phyloP scores from a whole-genome alignment of 2,797 vertebrate species.

The Ptychobarbus kaznakovi region DNA sequence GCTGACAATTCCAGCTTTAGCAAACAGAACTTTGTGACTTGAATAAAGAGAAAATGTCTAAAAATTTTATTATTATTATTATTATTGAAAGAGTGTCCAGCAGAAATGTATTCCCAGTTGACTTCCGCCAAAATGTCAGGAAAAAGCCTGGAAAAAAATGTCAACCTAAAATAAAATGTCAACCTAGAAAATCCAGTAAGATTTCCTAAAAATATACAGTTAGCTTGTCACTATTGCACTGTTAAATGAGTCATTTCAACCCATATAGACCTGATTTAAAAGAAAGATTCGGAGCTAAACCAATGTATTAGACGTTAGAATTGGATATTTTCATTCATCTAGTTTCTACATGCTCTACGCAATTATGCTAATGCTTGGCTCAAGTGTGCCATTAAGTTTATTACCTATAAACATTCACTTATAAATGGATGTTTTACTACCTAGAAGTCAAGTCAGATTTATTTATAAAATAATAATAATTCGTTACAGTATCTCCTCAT shows the following conservation, averaged over 20 bases:
- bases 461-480: too few species aligned
- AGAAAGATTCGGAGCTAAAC: not conserved
- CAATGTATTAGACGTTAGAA: not conserved
- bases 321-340: not conserved
- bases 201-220: not conserved
- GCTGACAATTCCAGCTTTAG: not conserved
- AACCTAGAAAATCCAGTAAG: not conserved
- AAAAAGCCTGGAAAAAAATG: not conserved
- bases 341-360: not conserved
- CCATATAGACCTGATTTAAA: not conserved
- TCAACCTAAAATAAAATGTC: not conserved
- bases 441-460: not conserved
- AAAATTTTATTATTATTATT: not conserved
- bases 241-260: too few species aligned
- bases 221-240: too few species aligned
- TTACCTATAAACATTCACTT: not conserved
- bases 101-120: not conserved
- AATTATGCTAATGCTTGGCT: not conserved
- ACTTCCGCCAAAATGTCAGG: not conserved
- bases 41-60: not conserved
- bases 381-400: not conserved
- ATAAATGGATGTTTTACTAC: not conserved
- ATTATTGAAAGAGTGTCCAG: not conserved
- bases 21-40: not conserved
- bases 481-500: too few species aligned